Conservation (phyloP, 2,888 invertebrate species). For the Rotaria macrura region DNA sequence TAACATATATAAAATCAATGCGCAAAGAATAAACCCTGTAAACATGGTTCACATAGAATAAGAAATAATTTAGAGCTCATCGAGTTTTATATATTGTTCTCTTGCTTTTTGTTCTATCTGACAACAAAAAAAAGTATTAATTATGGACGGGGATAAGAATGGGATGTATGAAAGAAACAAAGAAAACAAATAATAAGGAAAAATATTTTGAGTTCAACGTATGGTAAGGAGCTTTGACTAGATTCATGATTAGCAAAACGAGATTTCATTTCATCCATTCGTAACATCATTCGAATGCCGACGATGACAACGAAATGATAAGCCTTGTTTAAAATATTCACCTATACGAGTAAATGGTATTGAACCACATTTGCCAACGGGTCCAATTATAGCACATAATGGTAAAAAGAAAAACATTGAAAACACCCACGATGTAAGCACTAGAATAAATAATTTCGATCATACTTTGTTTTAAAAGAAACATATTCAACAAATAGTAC, state of each 20-base stretch:
- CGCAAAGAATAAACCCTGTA: not conserved
- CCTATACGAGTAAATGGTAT: not conserved
- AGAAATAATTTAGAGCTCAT: too few relatives aligned
- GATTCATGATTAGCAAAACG: not conserved
- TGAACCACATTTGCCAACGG: slow-evolving; percentile 32
- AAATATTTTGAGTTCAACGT: too few relatives aligned
- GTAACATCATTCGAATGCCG: not conserved
- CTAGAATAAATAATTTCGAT: slow-evolving; percentile 55
- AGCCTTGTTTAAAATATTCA: not conserved
- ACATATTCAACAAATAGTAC: too few relatives aligned
- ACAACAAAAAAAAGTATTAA: not conserved
- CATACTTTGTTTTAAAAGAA: too few relatives aligned
- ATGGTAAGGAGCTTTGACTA: not conserved
- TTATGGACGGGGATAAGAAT: not conserved
- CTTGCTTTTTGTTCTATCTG: not conserved
- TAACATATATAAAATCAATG: not conserved
- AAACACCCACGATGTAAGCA: slow-evolving; percentile 67
- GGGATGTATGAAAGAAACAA: not conserved
- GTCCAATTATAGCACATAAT: slow-evolving; percentile 33
- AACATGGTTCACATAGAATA: not conserved
- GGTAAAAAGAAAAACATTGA: slow-evolving; percentile 44
- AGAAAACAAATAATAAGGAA: not conserved
- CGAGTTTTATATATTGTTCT: too few relatives aligned
- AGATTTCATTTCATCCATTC: not conserved
- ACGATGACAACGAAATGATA: not conserved